Percentiles rank a stretch among this genome's conserved stretches.
These are phyloP conservation scores for Ormyrus thymus DNA, from an alignment of 2,888 invertebrate genomes.

Conservation along the genomic window DNA sequence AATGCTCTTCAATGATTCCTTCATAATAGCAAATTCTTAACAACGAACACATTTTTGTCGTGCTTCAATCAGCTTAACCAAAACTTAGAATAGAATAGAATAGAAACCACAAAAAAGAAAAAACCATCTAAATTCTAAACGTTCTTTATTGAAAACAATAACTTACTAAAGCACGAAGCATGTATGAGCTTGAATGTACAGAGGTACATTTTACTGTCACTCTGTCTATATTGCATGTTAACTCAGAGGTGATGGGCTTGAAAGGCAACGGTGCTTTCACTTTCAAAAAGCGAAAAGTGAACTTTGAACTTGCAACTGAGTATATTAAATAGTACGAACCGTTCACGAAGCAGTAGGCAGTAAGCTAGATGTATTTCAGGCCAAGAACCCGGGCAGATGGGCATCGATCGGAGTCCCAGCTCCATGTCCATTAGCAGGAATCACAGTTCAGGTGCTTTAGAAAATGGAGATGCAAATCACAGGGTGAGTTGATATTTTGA, in stretches of 20 bases:
- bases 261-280: conserved; percentile 17
- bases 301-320: conserved; percentile 21
- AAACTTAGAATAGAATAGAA: conserved; percentile 17
- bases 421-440: conserved; percentile 87
- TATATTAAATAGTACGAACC: background rate
- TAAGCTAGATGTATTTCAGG: conserved; percentile 73
- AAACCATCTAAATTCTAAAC: background rate
- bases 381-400: conserved; percentile 73
- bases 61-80: conserved; percentile 45
- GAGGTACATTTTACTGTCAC: conserved; percentile 32
- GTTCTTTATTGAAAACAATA: conserved; percentile 21
- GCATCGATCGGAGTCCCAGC: conserved; percentile 88
- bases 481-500: conserved; percentile 69
- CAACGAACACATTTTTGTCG: conserved; percentile 45
- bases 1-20: background rate
- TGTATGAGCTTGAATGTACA: conserved; percentile 37
- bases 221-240: conserved; percentile 51
- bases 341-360: conserved; percentile 66
- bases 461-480: conserved; percentile 80
- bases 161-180: conserved; percentile 46
- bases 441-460: conserved; percentile 81
- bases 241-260: conserved; percentile 23
- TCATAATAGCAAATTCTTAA: conserved; percentile 31
- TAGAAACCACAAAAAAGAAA: background rate
- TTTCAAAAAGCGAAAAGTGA: conserved; percentile 15